A percentile compares a stretch with the other conserved stretches of the same genome.
Conservation (phyloP, 2,113 vertebrate species). For the Charina bottae region DNA sequence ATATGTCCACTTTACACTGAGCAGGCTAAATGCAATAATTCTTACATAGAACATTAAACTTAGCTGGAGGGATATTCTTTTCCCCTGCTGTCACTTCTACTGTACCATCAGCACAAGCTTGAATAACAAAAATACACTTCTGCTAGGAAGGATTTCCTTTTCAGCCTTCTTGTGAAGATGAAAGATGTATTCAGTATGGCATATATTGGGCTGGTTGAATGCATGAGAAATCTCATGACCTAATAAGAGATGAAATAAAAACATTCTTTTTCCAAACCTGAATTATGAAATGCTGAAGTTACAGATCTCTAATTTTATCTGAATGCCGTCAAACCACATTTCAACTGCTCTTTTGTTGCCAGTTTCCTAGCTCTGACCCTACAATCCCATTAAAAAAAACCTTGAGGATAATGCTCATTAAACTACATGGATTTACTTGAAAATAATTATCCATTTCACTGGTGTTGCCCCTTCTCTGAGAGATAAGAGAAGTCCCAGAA, state of each 20-base stretch:
- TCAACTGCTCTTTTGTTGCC: neutral
- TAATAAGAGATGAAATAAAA: conserved; percentile 16
- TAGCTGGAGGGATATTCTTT: neutral
- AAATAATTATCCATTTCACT: neutral
- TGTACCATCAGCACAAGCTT: neutral
- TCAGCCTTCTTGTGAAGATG: neutral
- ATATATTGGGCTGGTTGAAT: conserved; percentile 2
- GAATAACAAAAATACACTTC: neutral
- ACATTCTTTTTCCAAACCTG: neutral
- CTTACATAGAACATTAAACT: conserved; percentile 21
- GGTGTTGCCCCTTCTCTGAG: neutral
- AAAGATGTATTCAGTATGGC: neutral
- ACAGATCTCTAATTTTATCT: neutral
- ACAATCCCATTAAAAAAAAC: neutral
- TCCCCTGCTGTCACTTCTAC: conserved; percentile 12
- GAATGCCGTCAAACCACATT: neutral
- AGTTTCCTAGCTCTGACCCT: neutral
- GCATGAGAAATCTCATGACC: neutral
- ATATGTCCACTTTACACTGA: conserved; percentile 12
- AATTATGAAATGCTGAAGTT: neutral
- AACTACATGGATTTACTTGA: neutral
- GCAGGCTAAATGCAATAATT: conserved; percentile 33
- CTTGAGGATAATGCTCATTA: neutral
- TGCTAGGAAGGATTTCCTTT: conserved; percentile 24
- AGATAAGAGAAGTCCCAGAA: neutral